phyloP scores from a whole-genome alignment of 2,113 vertebrate genomes.

The Tyto alba region DNA sequence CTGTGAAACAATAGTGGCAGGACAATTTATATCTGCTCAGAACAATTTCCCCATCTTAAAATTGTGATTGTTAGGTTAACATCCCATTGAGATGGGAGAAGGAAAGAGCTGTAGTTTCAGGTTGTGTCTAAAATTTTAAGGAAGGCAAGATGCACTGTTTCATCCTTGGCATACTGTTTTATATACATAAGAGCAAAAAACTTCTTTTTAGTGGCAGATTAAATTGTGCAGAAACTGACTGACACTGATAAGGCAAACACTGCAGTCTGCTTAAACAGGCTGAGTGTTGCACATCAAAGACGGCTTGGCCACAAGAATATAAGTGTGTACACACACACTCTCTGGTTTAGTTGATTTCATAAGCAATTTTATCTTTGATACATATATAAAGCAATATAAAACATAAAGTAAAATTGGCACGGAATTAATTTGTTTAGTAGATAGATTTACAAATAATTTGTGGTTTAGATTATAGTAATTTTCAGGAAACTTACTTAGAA shows the following conservation, averaged over 20 bases:
- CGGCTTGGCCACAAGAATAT: background rate
- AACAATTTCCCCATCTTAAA: background rate
- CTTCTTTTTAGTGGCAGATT: slow-evolving; percentile 19
- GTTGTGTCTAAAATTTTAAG: slow-evolving; percentile 38
- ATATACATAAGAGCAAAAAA: background rate
- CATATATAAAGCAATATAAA: background rate
- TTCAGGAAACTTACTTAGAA: slow-evolving; percentile 24
- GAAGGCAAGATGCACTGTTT: background rate
- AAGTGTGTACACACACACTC: background rate
- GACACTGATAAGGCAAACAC: slow-evolving; percentile 32
- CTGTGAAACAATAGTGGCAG: background rate
- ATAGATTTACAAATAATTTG: background rate
- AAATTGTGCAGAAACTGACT: slow-evolving; percentile 56
- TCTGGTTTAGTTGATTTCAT: background rate
- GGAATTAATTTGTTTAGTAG: background rate
- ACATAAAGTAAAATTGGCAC: background rate
- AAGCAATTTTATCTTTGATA: background rate
- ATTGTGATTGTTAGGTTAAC: slow-evolving; percentile 38
- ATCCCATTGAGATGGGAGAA: slow-evolving; percentile 26
- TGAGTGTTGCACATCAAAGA: background rate
- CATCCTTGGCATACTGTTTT: background rate
- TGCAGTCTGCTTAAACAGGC: background rate
- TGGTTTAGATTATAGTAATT: slow-evolving; percentile 24
- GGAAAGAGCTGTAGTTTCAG: slow-evolving; percentile 4
- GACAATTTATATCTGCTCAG: slow-evolving; percentile 22